phyloP scores from a whole-genome alignment of 2,113 vertebrate species.

The Lepisosteus oculatus region DNA sequence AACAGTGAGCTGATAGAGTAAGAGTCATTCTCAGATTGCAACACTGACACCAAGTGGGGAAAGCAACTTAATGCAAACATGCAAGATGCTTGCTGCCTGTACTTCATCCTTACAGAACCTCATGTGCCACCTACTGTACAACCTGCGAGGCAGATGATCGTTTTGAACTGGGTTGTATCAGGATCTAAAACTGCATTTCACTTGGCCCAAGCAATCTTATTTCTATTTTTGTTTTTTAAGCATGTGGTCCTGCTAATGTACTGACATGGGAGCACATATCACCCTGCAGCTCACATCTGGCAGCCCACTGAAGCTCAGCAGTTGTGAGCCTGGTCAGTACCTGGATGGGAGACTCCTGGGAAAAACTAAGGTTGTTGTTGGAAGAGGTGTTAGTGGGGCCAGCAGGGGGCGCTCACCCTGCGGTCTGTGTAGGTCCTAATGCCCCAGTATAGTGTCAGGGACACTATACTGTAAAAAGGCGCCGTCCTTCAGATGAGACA shows the following conservation, averaged over 20 bases:
- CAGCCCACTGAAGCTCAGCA: too few species aligned
- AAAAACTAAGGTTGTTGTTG: too few species aligned
- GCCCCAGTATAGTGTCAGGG: too few species aligned
- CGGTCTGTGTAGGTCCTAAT: too few species aligned
- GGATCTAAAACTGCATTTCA: neutral
- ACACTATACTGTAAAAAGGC: too few species aligned
- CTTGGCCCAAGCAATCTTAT: neutral
- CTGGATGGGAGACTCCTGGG: too few species aligned
- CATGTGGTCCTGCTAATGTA: neutral
- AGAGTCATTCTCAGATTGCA: neutral
- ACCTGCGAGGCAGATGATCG: neutral
- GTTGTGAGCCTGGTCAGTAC: too few species aligned
- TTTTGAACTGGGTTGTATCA: neutral
- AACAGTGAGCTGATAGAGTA: neutral
- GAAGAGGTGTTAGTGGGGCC: too few species aligned
- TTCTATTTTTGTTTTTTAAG: neutral
- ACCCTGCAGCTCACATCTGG: too few species aligned
- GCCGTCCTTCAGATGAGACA: too few species aligned
- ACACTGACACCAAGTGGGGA: slow-evolving; percentile 16
- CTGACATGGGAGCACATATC: too few species aligned
- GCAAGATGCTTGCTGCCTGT: neutral
- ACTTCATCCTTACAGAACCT: neutral
- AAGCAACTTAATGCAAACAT: neutral
- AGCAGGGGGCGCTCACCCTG: too few species aligned
- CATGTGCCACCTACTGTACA: neutral